A percentile compares a stretch with the other conserved stretches of the same genome.
Evolutionary conservation across 1,140 invertebrate genomes (phyloP).

Genomic region (Hetaerina americana): DNA sequence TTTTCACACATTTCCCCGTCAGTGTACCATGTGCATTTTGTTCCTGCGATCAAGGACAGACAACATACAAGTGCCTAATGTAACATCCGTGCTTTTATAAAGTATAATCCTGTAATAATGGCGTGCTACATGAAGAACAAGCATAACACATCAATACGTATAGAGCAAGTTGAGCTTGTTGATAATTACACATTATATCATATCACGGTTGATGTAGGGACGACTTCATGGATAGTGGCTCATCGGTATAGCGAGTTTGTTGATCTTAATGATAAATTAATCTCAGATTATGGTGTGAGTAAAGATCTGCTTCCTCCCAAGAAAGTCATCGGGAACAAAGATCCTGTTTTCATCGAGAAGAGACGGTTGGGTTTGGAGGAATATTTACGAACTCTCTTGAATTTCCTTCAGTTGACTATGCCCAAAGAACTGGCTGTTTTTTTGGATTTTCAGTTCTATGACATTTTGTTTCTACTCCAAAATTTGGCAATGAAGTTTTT

Average conservation of each 20-base stretch:
- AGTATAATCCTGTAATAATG: too few relatives aligned
- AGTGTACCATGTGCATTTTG: too few relatives aligned
- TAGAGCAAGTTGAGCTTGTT: neutral
- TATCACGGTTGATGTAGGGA: neutral
- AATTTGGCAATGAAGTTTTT: constrained; percentile 58
- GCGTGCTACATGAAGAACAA: neutral
- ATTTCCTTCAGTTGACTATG: constrained; percentile 57
- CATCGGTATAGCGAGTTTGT: constrained; percentile 76
- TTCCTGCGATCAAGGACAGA: too few relatives aligned
- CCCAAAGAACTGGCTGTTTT: constrained; percentile 62
- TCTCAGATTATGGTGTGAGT: constrained; percentile 58
- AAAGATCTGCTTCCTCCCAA: constrained; percentile 82
- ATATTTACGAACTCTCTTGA: constrained; percentile 65
- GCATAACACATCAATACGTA: neutral
- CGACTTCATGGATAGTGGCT: neutral
- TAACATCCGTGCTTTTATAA: too few relatives aligned
- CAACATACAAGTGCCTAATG: too few relatives aligned
- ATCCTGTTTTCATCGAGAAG: constrained; percentile 72
- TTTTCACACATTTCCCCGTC: too few relatives aligned
- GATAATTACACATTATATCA: neutral
- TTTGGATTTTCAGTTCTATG: constrained; percentile 67
- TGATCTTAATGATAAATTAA: constrained; percentile 70
- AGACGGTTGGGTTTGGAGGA: constrained; percentile 60
- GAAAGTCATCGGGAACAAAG: constrained; percentile 68
- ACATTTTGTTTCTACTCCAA: constrained; percentile 68